Percentiles rank a stretch among this genome's conserved stretches.
These are phyloP conservation scores for Amphipyra tragopoginis DNA, from an alignment of 2,888 invertebrate genomes.

Conservation along the genomic window DNA sequence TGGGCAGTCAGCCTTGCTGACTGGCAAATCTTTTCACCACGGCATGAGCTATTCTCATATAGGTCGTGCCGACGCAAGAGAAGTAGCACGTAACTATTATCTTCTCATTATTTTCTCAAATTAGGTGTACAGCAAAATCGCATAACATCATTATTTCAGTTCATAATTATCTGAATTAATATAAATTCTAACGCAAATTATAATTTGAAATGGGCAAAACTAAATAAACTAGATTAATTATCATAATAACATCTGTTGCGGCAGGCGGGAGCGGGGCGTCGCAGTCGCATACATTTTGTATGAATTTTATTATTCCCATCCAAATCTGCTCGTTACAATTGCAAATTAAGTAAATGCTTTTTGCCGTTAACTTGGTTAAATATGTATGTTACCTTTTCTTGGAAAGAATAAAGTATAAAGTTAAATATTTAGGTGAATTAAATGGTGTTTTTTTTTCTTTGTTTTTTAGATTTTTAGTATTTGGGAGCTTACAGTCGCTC, in stretches of 20 bases:
- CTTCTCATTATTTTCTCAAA: too few relatives aligned
- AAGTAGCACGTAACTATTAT: too few relatives aligned
- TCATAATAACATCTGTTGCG: constrained; percentile 48
- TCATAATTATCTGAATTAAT: too few relatives aligned
- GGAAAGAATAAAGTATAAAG: not conserved
- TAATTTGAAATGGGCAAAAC: constrained; percentile 15
- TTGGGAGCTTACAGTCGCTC: too few relatives aligned
- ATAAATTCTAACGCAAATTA: constrained; percentile 7
- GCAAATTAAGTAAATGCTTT: constrained; percentile 58
- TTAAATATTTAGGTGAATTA: not conserved
- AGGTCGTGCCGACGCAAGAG: too few relatives aligned
- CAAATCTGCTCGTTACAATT: constrained; percentile 63
- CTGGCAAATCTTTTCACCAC: too few relatives aligned
- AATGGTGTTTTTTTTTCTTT: not conserved
- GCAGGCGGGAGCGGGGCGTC: constrained; percentile 8
- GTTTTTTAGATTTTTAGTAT: too few relatives aligned
- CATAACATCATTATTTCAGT: too few relatives aligned
- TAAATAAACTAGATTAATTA: constrained; percentile 54
- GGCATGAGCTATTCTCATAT: too few relatives aligned
- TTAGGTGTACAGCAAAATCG: too few relatives aligned
- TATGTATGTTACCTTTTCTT: not conserved
- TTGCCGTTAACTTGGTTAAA: constrained; percentile 19
- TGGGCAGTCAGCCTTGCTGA: too few relatives aligned
- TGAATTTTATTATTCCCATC: constrained; percentile 59
- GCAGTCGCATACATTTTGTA: constrained; percentile 69